These are phyloP conservation scores for human DNA, from an alignment of 2,113 vertebrate genomes.

Conservation along the genomic window GRCh38 chr3:178483001-178483500, in stretches of 20 bases:
- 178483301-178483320: neutral
- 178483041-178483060: conserved; percentile 23
- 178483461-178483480: neutral
- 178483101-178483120: conserved; percentile 22
- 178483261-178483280: neutral
- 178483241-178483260: neutral
- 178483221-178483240: neutral
- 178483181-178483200: neutral
- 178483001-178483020: conserved; percentile 34
- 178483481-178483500: neutral
- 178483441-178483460: neutral
- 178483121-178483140: neutral
- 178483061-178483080: conserved; percentile 45
- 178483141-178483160: fast-evolving
- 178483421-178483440: neutral
- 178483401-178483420: neutral
- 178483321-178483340: neutral
- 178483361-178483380: fast-evolving
- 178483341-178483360: neutral
- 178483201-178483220: neutral
- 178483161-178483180: neutral
- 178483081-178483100: neutral
- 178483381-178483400: neutral
- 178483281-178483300: neutral
- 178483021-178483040: conserved; percentile 40